Evolutionary conservation across 2,797 vertebrate genomes (phyloP), one percentile per base, ranked within the genome.

Genomic region (Picus viridis): DNA sequence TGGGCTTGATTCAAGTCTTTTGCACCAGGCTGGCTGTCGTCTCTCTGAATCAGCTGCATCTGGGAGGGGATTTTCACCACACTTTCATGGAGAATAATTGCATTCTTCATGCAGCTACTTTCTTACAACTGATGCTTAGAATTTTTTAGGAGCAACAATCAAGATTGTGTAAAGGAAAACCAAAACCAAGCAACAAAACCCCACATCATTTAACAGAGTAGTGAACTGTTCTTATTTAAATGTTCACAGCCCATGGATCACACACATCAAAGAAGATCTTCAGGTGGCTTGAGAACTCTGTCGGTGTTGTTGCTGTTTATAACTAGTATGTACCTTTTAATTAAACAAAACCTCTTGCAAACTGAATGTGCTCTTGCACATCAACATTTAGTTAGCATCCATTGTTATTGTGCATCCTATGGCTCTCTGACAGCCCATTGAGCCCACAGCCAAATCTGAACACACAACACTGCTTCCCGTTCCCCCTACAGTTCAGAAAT

Each of bases 261-360:
- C 63, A 93, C 49, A 90, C 80, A 91, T 91, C 92, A 78, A 95
- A 96, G 79, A 91, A 92, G 93, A 96, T 97, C 91, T 96, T 93
- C 76, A n/a, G 86, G 91, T 73, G 17, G 67, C 94, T 93, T 76
- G 79, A 96, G 85, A 87, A 90, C 94, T 90, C 93, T 84, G 95
- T 97, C 96, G 95, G 94, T 97, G 95, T 94, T 96, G 83, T 85
- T 95, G 84, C 86, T 93, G 86, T 91, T 97, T 92, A 95, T 92
- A 97, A 97, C 92, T 94, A 90, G 88, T 96, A 96, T 98, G 97
- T 98, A 98, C 96, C 96, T 98, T 97, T 97, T 97, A 97, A 98
- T 98, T 97, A 95, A 97, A 97, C 97, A 97, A 97, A 97, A 94
- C 70, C 89, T 90, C 94, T 97, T 96, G 92, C 91, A 98, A 97